phyloP scores from a whole-genome alignment of 1,140 invertebrate species.

The Trachymyrmex cornetzi region DNA sequence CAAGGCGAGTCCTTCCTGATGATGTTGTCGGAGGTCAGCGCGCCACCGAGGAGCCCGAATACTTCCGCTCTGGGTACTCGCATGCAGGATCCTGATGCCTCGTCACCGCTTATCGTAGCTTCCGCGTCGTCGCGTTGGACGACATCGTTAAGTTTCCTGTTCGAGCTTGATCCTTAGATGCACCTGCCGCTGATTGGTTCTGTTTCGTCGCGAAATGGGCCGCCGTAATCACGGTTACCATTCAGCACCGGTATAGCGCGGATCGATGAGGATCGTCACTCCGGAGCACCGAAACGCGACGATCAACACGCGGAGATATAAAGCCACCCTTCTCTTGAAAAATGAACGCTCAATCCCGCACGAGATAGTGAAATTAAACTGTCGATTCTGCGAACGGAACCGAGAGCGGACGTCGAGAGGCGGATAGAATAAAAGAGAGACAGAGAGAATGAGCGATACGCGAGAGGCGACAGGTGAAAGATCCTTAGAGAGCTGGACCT shows the following conservation, averaged over 20 bases:
- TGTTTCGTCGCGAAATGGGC: background rate
- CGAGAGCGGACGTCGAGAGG: background rate
- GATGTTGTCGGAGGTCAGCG: constrained; percentile 78
- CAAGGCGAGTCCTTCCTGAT: constrained; percentile 74
- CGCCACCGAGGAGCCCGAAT: constrained; percentile 80
- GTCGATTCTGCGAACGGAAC: background rate
- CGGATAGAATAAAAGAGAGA: constrained; percentile 11
- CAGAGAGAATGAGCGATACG: constrained; percentile 3
- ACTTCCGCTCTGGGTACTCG: constrained; percentile 81
- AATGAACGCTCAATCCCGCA: background rate
- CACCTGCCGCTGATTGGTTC: background rate
- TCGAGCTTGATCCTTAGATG: background rate
- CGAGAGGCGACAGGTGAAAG: constrained; percentile 52
- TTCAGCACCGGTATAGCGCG: background rate
- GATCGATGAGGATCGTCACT: constrained; percentile 23
- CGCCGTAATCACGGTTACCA: constrained; percentile 16
- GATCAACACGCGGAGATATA: constrained; percentile 45
- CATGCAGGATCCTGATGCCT: constrained; percentile 77
- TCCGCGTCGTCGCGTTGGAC: constrained; percentile 19
- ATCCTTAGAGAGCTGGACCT: constrained; percentile 35
- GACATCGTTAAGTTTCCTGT: constrained; percentile 48
- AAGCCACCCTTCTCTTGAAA: constrained; percentile 25
- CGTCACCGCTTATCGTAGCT: constrained; percentile 49
- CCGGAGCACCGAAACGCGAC: constrained; percentile 31
- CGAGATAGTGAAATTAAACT: constrained; percentile 16